Base-by-base conservation (phyloP, 2,888 invertebrate species). In the Eupithecia subfuscata region DNA sequence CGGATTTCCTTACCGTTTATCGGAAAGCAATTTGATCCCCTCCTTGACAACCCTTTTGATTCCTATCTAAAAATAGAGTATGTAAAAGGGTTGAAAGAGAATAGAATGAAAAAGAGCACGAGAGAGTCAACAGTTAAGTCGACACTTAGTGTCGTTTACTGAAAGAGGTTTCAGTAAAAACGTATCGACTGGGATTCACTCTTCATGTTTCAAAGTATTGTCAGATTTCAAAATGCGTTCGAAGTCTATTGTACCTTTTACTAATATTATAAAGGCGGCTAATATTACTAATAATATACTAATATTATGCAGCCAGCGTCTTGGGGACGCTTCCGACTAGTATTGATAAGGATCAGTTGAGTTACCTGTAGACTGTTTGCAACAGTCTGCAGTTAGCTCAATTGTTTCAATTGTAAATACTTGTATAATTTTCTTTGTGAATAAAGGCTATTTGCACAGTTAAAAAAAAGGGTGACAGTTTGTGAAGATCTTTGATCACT, bases 11-110 rank as follows among this genome's bases (percentile, higher is more conserved):
- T 34, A 56, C 60, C 73, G 48, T 45, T 71, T 75, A 79, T 77
- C 71, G 78, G 75, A 74, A 78, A 78, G 70, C 75, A 68, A 75
- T 79, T 79, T 78, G 69, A 78, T 77, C 70, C 73, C 70, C 63
- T 70, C 65, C 69, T 75, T 73, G 75, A 65, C 72, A 70, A 75
- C 69, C 68, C 56, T 67, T 69, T 75, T 73, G 74, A 76, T 71
- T 76, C 30, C 71, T 69, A 74, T 76, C 74, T 52, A 56, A 65
- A 74, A 60, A 74, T 56, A 71, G 64, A 72, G 69, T 63, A 76
- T 73, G 70, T 63, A 60, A 40, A 64, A 34, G 40, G 30, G 73
- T 40, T 60, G 48, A 60, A 73, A 70, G 40, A 68, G 67, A 76
- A 73, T 68, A 63, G 48, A 68, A 73, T 68, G 68, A 68, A 52